phyloP scores from a whole-genome alignment of 2,113 vertebrate genomes.

The Phrynosoma platyrhinos region DNA sequence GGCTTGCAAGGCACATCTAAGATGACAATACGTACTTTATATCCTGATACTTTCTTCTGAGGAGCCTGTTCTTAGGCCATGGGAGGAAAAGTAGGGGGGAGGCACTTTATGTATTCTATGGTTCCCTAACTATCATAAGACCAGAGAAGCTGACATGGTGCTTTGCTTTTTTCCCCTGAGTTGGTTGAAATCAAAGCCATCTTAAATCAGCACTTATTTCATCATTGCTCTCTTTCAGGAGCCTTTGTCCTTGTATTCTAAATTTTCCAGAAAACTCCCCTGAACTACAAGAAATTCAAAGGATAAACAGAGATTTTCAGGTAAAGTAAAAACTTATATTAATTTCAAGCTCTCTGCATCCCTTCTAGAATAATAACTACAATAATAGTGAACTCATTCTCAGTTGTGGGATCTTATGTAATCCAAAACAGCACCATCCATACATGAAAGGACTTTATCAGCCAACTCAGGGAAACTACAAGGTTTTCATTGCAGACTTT shows the following conservation, averaged over 20 bases:
- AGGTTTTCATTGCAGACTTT: background rate
- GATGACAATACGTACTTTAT: background rate
- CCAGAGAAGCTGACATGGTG: background rate
- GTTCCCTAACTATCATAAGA: background rate
- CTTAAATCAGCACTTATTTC: constrained; percentile 41
- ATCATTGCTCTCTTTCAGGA: constrained; percentile 73
- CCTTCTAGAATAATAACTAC: background rate
- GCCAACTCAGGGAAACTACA: background rate
- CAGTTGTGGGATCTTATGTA: background rate
- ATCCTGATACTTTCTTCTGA: background rate
- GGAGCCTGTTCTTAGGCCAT: background rate
- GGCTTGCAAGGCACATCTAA: background rate
- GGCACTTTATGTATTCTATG: background rate
- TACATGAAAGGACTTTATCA: background rate
- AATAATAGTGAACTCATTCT: background rate
- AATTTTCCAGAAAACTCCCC: constrained; percentile 75
- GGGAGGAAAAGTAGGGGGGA: background rate
- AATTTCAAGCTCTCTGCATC: background rate
- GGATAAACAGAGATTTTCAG: constrained; percentile 89
- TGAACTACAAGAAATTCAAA: constrained; percentile 82
- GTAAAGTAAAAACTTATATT: constrained; percentile 64
- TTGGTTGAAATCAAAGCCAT: background rate
- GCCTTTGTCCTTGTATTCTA: constrained; percentile 84
- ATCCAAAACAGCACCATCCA: background rate
- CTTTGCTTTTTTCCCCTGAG: background rate